Conservation (phyloP, 2,888 invertebrate species). For the Microctonus hyperodae region DNA sequence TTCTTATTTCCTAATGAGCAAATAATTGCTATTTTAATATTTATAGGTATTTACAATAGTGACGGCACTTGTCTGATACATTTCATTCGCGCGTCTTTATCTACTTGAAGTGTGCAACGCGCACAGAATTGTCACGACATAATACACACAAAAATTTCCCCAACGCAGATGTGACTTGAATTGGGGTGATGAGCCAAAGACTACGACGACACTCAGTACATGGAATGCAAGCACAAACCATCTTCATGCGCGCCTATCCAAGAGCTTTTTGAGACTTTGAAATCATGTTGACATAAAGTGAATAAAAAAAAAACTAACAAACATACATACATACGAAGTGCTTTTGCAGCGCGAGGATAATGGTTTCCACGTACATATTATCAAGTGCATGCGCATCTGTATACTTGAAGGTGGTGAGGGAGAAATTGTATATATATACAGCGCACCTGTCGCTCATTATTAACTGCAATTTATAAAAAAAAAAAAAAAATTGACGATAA, state of each 20-base stretch:
- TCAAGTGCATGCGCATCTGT: background rate
- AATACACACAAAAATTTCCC: background rate
- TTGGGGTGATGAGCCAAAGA: constrained; percentile 15
- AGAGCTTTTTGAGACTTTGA: constrained; percentile 1
- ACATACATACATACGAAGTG: background rate
- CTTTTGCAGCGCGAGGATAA: constrained; percentile 12
- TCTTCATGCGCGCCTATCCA: background rate
- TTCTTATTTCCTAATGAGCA: background rate
- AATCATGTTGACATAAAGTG: background rate
- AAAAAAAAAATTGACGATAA: background rate
- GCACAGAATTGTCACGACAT: constrained; percentile 1
- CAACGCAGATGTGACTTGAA: constrained; percentile 12
- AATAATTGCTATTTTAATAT: background rate
- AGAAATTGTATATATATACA: background rate
- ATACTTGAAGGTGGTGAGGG: background rate
- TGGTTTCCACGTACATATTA: constrained; percentile 17
- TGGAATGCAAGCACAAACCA: constrained; percentile 6
- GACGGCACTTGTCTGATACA: background rate
- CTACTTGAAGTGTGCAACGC: constrained; percentile 8
- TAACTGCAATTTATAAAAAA: background rate
- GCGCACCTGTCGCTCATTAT: constrained; percentile 1
- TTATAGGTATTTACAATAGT: background rate
- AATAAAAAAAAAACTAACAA: background rate
- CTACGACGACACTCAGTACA: background rate
- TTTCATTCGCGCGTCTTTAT: background rate